Evolutionary conservation across 2,113 vertebrate genomes (phyloP).

Genomic region (Plotosus lineatus): DNA sequence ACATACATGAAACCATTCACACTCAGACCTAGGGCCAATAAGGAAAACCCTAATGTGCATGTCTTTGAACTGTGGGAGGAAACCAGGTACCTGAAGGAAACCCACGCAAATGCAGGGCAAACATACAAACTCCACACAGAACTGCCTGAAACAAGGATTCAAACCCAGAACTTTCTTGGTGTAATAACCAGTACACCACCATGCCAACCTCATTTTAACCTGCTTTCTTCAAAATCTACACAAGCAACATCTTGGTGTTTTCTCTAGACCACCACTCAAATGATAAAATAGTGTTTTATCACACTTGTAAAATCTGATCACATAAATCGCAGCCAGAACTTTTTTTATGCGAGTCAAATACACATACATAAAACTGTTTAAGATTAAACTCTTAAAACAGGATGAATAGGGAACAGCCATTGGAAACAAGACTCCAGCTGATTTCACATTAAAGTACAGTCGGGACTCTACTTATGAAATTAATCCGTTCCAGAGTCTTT

Average conservation of each 20-base stretch:
- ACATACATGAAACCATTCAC: no score
- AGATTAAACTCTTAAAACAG: constrained; percentile 1
- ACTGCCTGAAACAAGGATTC: no score
- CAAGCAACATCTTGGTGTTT: background rate
- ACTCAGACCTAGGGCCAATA: no score
- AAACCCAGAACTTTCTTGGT: no score
- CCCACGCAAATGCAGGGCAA: no score
- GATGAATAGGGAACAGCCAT: constrained; percentile 4
- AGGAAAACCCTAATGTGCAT: no score
- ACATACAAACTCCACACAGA: no score
- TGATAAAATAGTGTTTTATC: constrained; percentile 6
- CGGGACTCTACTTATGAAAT: no score
- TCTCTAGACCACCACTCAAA: background rate
- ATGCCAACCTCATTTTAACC: background rate
- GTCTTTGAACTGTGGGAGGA: no score
- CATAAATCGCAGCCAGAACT: constrained; percentile 23
- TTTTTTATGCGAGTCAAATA: constrained; percentile 19
- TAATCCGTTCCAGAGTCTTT: no score
- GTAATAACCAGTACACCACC: no score
- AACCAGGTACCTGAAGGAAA: no score
- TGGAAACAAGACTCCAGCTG: background rate
- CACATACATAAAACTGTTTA: background rate
- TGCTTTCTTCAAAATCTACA: background rate
- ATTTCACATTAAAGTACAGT: background rate
- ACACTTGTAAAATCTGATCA: background rate